Evolutionary conservation across 1,140 invertebrate genomes (phyloP).

Genomic region (Pteromalus puparum): DNA sequence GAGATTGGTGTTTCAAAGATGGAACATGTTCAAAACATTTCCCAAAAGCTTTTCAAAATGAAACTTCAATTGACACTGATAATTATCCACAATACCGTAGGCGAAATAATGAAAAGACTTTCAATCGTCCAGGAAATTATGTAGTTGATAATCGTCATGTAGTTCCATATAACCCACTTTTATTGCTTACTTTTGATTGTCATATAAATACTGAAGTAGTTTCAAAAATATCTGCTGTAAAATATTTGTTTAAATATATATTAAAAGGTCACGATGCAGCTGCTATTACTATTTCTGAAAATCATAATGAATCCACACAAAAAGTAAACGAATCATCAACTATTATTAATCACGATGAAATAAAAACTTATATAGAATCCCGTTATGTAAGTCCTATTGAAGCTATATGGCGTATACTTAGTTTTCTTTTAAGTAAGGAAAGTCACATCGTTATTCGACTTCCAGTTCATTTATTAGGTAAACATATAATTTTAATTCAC

Average conservation of each 20-base stretch:
- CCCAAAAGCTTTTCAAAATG: conserved; percentile 60
- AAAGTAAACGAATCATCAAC: background rate
- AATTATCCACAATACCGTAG: conserved; percentile 56
- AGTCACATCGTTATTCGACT: conserved; percentile 33
- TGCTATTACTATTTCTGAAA: conserved; percentile 15
- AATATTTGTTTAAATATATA: conserved; percentile 52
- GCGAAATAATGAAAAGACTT: conserved; percentile 42
- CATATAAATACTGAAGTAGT: conserved; percentile 49
- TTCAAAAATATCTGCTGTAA: conserved; percentile 41
- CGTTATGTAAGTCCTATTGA: conserved; percentile 46
- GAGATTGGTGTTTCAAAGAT: conserved; percentile 47
- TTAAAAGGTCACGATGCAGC: conserved; percentile 53
- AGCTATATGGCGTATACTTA: conserved; percentile 36
- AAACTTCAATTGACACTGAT: conserved; percentile 62
- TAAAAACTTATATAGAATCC: conserved; percentile 30
- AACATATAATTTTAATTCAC: background rate
- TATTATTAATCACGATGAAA: conserved; percentile 45
- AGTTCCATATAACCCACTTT: conserved; percentile 29
- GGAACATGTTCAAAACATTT: conserved; percentile 67
- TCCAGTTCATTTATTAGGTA: conserved; percentile 10
- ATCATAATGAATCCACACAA: background rate
- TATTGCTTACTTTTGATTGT: conserved; percentile 36
- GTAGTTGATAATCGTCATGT: conserved; percentile 23
- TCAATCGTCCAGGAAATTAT: conserved; percentile 20
- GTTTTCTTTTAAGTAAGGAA: conserved; percentile 27